Percentiles rank a stretch among this genome's conserved stretches.
These are phyloP conservation scores for Hylomyscus alleni DNA, from an alignment of 2,797 vertebrate species.

Conservation along the genomic window DNA sequence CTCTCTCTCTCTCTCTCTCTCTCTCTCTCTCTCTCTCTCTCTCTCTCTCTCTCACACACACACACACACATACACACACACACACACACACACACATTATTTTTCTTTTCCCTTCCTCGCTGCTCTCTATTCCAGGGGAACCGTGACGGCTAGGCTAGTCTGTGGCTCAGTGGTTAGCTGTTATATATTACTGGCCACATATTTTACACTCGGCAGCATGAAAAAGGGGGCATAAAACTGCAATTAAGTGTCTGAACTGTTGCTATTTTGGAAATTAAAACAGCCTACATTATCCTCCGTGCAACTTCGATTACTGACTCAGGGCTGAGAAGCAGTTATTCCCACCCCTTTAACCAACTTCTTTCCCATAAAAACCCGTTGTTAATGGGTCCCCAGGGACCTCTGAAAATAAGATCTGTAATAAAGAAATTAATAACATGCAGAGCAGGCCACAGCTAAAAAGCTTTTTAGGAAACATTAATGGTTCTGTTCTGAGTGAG, in stretches of 20 bases:
- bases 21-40: not conserved
- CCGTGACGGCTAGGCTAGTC: constrained; percentile 61
- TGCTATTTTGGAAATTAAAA: constrained; percentile 90
- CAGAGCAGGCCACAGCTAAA: constrained; percentile 87
- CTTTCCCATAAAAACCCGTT: constrained; percentile 90
- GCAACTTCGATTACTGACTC: constrained; percentile 88
- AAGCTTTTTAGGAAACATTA: constrained; percentile 86
- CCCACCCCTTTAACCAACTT: constrained; percentile 89
- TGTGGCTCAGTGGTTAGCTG: constrained; percentile 88
- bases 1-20: not conserved
- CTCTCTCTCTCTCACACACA: too few relatives aligned
- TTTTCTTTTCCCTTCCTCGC: not conserved
- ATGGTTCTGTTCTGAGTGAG: constrained; percentile 78
- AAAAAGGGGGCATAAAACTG: constrained; percentile 87
- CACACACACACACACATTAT: not conserved
- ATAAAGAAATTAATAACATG: constrained; percentile 92
- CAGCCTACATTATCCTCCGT: constrained; percentile 86
- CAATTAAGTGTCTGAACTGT: constrained; percentile 91
- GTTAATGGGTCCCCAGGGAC: constrained; percentile 89
- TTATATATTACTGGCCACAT: constrained; percentile 89
- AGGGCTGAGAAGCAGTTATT: constrained; percentile 88
- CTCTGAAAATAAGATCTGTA: constrained; percentile 91
- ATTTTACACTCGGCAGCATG: constrained; percentile 88
- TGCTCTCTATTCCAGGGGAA: not conserved
- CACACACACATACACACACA: too few relatives aligned